Evolutionary conservation across 2,797 vertebrate genomes (phyloP).

Genomic region (Selene dorsalis): DNA sequence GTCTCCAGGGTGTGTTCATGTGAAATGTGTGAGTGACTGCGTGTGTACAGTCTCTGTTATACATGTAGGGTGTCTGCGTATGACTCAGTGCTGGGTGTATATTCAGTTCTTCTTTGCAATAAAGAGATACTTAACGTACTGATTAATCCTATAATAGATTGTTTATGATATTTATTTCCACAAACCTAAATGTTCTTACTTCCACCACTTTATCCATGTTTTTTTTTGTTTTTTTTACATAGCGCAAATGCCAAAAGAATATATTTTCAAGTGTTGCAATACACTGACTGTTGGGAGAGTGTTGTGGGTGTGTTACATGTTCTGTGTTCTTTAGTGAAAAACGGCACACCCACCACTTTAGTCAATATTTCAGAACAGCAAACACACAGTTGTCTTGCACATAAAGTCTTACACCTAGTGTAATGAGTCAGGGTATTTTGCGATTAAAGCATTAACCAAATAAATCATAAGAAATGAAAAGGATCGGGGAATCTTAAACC

Average conservation of each 20-base stretch:
- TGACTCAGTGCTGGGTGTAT: slow-evolving; percentile 30
- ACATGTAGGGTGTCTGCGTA: slow-evolving; percentile 1
- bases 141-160: neutral
- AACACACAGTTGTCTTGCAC: slow-evolving; percentile 32
- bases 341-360: slow-evolving; percentile 32
- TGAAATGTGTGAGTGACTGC: slow-evolving; percentile 38
- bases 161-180: neutral
- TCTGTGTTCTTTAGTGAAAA: slow-evolving; percentile 22
- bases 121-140: neutral
- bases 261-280: neutral
- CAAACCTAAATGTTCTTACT: neutral
- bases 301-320: slow-evolving; percentile 11
- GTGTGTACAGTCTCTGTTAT: slow-evolving; percentile 16
- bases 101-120: neutral
- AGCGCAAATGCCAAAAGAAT: neutral
- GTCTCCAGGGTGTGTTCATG: slow-evolving; percentile 53
- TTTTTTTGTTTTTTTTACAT: neutral
- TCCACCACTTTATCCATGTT: neutral
- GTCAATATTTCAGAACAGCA: slow-evolving; percentile 48
- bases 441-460: neutral
- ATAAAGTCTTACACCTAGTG: neutral
- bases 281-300: neutral
- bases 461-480: neutral
- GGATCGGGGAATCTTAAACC: too few relatives aligned
- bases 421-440: neutral